Conservation (phyloP, 64 coral and sea anemone genomes). For the Pachyseris speciosa region DNA sequence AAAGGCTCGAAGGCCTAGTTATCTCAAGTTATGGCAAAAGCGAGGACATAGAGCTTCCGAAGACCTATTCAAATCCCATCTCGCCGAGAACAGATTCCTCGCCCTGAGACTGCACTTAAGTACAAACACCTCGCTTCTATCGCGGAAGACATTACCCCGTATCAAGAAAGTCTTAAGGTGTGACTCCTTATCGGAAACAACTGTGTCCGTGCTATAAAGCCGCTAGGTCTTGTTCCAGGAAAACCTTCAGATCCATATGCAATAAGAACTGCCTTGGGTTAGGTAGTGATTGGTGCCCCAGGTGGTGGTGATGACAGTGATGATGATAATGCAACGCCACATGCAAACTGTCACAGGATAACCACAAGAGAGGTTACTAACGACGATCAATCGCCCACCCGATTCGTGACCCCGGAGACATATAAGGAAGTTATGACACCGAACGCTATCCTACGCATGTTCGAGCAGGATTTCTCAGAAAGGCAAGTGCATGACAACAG, state of each 20-base stretch:
- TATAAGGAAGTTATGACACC: no score
- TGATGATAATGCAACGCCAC: constrained; percentile 43
- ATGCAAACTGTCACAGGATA: constrained; percentile 19
- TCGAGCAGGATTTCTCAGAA: no score
- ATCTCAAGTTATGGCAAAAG: constrained; percentile 42
- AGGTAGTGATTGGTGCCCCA: constrained; percentile 56
- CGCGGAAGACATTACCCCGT: constrained; percentile 37
- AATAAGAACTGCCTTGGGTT: constrained; percentile 35
- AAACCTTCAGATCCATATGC: constrained; percentile 52
- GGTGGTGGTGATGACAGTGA: constrained; percentile 16
- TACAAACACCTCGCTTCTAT: constrained; percentile 22
- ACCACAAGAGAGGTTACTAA: constrained; percentile 18
- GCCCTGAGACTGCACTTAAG: constrained; percentile 3
- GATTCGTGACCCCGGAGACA: neutral
- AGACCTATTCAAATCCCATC: constrained; percentile 49
- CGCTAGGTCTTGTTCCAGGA: constrained; percentile 23
- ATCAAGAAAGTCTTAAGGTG: constrained; percentile 11
- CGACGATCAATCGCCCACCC: neutral
- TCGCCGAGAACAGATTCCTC: constrained; percentile 36
- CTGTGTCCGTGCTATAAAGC: constrained; percentile 29
- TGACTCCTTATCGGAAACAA: constrained; percentile 61
- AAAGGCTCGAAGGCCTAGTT: constrained; percentile 28
- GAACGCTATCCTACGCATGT: neutral
- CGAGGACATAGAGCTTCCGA: constrained; percentile 57
- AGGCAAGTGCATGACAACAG: no score